Conservation (phyloP, 2,797 vertebrate genomes). For the Molossus alvarezi region DNA sequence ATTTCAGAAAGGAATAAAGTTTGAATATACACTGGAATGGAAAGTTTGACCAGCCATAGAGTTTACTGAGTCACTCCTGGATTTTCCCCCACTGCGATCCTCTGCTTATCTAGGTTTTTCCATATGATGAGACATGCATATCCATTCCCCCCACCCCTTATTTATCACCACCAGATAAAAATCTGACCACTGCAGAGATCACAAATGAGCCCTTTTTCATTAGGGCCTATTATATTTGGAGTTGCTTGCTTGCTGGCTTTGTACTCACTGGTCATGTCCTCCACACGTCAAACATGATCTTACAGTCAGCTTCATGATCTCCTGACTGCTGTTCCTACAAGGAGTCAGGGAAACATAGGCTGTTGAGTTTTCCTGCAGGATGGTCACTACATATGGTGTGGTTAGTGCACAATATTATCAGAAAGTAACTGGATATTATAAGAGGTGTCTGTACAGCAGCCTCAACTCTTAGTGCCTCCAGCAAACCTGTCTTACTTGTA, state of each 20-base stretch:
- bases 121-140: constrained; percentile 90
- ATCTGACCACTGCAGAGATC: constrained; percentile 90
- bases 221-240: constrained; percentile 94
- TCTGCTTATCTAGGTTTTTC: constrained; percentile 91
- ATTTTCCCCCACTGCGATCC: constrained; percentile 89
- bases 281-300: constrained; percentile 93
- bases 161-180: constrained; percentile 90
- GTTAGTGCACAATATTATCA: constrained; percentile 88
- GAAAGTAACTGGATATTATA: constrained; percentile 90
- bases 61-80: constrained; percentile 87
- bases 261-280: constrained; percentile 93
- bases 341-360: constrained; percentile 91
- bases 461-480: constrained; percentile 88
- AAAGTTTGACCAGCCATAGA: constrained; percentile 83
- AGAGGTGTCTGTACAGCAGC: constrained; percentile 86
- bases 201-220: constrained; percentile 92
- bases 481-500: constrained; percentile 86
- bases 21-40: neutral
- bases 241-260: constrained; percentile 93
- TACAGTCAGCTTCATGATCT: constrained; percentile 91
- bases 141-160: constrained; percentile 89
- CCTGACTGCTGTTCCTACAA: constrained; percentile 89
- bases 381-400: constrained; percentile 92
- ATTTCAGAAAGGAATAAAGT: neutral
- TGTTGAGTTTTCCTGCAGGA: constrained; percentile 91